Evolutionary conservation across 2,113 vertebrate species (phyloP).

Genomic region (Cyanoramphus novaezelandiae): DNA sequence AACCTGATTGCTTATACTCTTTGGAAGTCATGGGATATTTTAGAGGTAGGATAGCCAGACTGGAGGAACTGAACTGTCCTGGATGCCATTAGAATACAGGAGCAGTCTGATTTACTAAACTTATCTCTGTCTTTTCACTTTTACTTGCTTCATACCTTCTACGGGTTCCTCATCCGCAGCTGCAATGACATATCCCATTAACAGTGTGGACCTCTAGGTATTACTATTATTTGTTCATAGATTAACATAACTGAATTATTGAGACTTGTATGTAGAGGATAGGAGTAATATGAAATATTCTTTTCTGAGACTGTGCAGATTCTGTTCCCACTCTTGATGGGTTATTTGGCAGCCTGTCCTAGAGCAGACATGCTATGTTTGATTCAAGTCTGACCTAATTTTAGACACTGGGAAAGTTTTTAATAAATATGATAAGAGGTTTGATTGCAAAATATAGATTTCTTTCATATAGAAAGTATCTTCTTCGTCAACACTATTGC

Average conservation of each 20-base stretch:
- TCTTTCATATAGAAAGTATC: neutral
- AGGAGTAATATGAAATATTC: neutral
- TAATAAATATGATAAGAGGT: neutral
- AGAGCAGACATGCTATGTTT: neutral
- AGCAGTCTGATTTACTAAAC: neutral
- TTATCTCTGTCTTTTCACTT: neutral
- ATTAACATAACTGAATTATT: neutral
- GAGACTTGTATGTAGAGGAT: neutral
- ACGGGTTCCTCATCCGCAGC: neutral
- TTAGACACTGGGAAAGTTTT: neutral
- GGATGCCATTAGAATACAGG: neutral
- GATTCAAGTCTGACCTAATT: neutral
- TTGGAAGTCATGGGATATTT: neutral
- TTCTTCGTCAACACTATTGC: neutral
- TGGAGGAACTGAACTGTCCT: neutral
- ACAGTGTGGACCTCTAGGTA: neutral
- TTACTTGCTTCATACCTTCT: neutral
- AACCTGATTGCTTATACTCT: neutral
- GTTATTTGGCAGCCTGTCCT: neutral
- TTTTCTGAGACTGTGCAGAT: neutral
- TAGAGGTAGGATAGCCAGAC: neutral
- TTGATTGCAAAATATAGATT: neutral
- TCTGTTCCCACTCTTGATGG: neutral
- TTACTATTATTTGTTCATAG: neutral
- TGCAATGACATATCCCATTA: neutral